These are phyloP conservation scores for Podargus strigoides DNA, from an alignment of 2,797 vertebrate genomes.

Conservation along the genomic window DNA sequence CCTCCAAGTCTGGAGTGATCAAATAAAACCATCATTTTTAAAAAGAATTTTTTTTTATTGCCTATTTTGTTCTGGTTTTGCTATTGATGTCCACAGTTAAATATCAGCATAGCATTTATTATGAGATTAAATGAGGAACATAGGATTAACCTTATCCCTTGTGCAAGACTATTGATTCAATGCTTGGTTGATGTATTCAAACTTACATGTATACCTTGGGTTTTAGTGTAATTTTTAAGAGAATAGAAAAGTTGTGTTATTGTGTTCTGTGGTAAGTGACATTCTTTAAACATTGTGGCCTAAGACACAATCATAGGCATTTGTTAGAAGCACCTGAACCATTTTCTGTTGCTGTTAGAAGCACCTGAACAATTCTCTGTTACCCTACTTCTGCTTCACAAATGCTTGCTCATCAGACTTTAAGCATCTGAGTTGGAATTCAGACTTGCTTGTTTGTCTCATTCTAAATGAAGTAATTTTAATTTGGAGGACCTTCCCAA, in stretches of 20 bases:
- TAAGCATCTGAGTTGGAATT: neutral
- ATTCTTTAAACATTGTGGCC: neutral
- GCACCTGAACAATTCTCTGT: too few species aligned
- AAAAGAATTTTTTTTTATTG: neutral
- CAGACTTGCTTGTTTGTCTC: neutral
- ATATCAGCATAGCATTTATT: neutral
- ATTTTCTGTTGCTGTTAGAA: too few species aligned
- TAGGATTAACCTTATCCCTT: neutral
- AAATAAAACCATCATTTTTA: neutral
- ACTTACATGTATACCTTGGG: rapidly evolving
- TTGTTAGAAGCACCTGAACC: neutral
- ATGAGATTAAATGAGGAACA: neutral
- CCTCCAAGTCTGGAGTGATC: neutral
- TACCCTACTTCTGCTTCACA: neutral
- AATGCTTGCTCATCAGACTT: neutral
- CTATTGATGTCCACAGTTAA: neutral
- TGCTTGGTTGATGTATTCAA: neutral
- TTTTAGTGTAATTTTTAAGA: neutral
- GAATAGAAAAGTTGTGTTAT: neutral
- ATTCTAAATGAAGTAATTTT: neutral
- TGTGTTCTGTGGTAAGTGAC: neutral
- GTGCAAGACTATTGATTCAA: neutral
- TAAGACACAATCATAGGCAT: neutral
- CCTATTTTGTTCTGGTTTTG: neutral
- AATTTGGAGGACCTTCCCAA: neutral